A percentile compares a stretch with the other conserved stretches of the same genome.
Conservation (phyloP, 2,888 invertebrate genomes). For the Rotaria socialis region DNA sequence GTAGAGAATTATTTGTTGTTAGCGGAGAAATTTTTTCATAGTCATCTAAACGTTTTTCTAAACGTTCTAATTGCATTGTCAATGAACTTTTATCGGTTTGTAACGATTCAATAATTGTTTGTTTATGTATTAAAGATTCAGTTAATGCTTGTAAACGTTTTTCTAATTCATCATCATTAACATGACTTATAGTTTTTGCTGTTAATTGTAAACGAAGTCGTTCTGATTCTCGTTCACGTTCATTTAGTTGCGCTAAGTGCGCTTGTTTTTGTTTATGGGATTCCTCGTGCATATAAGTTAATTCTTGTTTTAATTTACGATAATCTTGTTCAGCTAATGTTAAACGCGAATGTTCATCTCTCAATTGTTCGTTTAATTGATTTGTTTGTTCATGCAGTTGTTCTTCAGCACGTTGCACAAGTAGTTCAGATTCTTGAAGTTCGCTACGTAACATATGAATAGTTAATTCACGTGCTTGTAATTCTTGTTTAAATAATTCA, state of each 20-base stretch:
- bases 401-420: constrained; percentile 61
- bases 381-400: constrained; percentile 59
- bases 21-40: constrained; percentile 47
- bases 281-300: constrained; percentile 64
- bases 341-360: constrained; percentile 58
- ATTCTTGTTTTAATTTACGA: constrained; percentile 62
- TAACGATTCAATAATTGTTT: constrained; percentile 66
- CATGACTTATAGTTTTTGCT: constrained; percentile 55
- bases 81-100: constrained; percentile 25
- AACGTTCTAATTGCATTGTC: constrained; percentile 27
- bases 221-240: constrained; percentile 65
- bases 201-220: constrained; percentile 61
- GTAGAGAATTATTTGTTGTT: not conserved
- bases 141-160: constrained; percentile 66
- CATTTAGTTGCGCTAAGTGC: constrained; percentile 62
- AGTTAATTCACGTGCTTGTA: constrained; percentile 62
- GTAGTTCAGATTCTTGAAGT: constrained; percentile 61
- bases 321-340: constrained; percentile 61
- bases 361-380: constrained; percentile 58
- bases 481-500: constrained; percentile 65
- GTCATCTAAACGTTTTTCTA: constrained; percentile 42
- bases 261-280: constrained; percentile 62
- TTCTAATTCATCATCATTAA: constrained; percentile 61
- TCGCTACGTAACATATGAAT: constrained; percentile 62
- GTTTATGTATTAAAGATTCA: constrained; percentile 77